These are phyloP conservation scores for Solea senegalensis DNA, from an alignment of 2,113 vertebrate genomes.

Conservation along the genomic window DNA sequence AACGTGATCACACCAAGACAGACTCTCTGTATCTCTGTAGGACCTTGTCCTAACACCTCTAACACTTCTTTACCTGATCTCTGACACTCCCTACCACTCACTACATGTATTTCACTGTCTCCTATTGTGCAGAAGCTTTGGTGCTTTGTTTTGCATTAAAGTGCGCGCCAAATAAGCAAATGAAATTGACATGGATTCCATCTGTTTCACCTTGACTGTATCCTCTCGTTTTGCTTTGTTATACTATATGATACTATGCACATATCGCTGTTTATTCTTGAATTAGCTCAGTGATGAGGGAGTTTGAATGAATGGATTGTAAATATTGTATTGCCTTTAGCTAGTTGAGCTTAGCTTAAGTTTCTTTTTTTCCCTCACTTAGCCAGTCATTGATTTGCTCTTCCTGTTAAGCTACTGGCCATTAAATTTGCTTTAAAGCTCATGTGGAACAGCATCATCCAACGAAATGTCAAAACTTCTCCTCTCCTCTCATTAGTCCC, in stretches of 20 bases:
- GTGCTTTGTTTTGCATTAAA: background rate
- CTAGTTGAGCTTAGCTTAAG: constrained; percentile 43
- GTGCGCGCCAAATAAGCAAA: background rate
- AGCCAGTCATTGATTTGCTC: constrained; percentile 67
- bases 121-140: background rate
- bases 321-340: constrained; percentile 44
- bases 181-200: background rate
- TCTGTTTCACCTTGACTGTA: background rate
- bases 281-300: background rate
- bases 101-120: background rate
- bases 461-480: constrained; percentile 65
- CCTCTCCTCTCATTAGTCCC: constrained; percentile 61
- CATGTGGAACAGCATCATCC: constrained; percentile 49
- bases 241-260: background rate
- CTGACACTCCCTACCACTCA: background rate
- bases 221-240: background rate
- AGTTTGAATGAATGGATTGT: constrained; percentile 19
- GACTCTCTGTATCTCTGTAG: background rate
- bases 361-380: constrained; percentile 56
- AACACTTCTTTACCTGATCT: background rate
- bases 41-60: background rate
- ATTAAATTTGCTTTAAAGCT: constrained; percentile 69
- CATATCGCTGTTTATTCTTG: constrained; percentile 4
- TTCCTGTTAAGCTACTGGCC: constrained; percentile 62
- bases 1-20: too few relatives aligned